phyloP scores from a whole-genome alignment of 2,797 vertebrate species.

The Spinus pinus region DNA sequence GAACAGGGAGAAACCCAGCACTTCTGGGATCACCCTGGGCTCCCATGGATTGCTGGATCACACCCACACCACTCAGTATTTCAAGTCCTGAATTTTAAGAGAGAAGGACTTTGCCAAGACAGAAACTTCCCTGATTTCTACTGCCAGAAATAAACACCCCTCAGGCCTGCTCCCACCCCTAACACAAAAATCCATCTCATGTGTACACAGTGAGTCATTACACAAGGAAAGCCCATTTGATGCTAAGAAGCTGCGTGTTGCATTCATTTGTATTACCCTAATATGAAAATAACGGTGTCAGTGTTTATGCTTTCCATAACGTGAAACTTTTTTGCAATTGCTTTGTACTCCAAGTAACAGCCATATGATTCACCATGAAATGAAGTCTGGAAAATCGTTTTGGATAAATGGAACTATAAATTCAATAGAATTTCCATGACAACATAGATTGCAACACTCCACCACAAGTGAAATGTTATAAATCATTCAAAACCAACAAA shows the following conservation, averaged over 20 bases:
- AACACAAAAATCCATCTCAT: not conserved
- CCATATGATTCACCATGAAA: conserved; percentile 86
- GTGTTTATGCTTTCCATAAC: conserved; percentile 75
- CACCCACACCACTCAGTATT: rapidly evolving
- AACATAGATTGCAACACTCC: conserved; percentile 79
- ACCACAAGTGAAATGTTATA: conserved; percentile 80
- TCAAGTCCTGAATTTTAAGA: not conserved
- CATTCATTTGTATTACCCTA: conserved; percentile 73
- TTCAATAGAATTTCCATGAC: conserved; percentile 87
- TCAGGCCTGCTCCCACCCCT: not conserved
- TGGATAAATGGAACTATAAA: conserved; percentile 86
- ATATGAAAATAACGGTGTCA: conserved; percentile 71
- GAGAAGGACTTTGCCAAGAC: not conserved
- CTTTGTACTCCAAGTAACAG: conserved; percentile 80
- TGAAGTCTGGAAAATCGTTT: conserved; percentile 86
- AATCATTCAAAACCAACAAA: conserved; percentile 80
- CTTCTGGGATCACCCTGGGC: not conserved
- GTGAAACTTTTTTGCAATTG: conserved; percentile 78
- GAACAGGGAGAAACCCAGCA: rapidly evolving
- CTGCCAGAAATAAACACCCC: not conserved
- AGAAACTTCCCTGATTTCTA: not conserved
- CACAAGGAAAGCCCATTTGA: not conserved
- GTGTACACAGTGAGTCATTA: not conserved
- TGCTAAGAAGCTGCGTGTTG: conserved; percentile 40
- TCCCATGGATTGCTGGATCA: rapidly evolving